A percentile compares a stretch with the other conserved stretches of the same genome.
Evolutionary conservation across 2,113 vertebrate genomes (phyloP).

Genomic region (Mesembrinibis cayennensis): DNA sequence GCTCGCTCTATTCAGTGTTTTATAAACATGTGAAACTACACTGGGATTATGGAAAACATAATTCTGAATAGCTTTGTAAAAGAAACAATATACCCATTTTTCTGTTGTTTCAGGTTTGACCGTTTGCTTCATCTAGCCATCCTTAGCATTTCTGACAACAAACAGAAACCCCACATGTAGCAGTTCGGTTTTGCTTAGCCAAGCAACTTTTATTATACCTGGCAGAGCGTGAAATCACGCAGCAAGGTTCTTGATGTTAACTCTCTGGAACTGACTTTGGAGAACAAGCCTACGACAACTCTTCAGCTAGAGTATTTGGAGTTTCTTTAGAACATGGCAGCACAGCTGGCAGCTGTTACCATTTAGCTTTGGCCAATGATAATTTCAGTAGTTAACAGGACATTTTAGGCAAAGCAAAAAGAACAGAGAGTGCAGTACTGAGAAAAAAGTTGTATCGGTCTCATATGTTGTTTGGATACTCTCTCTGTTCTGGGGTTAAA

Average conservation of each 20-base stretch:
- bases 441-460: neutral
- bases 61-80: neutral
- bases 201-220: neutral
- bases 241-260: neutral
- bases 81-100: neutral
- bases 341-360: neutral
- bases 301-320: neutral
- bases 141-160: neutral
- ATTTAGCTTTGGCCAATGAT: neutral
- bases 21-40: neutral
- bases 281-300: neutral
- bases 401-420: neutral
- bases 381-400: neutral
- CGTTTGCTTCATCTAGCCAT: neutral
- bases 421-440: neutral
- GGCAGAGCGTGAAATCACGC: neutral
- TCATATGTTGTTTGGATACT: neutral
- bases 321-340: neutral
- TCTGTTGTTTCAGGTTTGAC: neutral
- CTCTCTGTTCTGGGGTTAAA: constrained; percentile 7
- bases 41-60: neutral
- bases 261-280: neutral
- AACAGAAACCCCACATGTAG: neutral
- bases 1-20: neutral
- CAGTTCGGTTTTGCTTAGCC: neutral